Evolutionary conservation across 2,113 vertebrate genomes (phyloP), one percentile per base, ranked within the genome.

Genomic region (Myotis brandtii): DNA sequence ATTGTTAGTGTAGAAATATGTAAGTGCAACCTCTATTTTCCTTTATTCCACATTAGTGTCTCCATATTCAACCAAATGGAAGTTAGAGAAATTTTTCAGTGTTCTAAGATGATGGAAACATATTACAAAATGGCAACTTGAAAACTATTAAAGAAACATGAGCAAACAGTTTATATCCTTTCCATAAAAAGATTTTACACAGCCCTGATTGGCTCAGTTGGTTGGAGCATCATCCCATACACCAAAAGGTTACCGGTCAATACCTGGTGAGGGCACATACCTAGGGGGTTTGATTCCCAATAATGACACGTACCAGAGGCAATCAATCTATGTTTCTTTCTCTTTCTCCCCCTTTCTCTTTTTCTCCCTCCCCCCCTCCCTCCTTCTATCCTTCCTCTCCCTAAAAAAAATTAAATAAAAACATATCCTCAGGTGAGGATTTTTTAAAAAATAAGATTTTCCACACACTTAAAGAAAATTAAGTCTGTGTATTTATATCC

Each of bases 401-500:
- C 30, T n/a, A 32, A 66, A 66, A 66, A 30, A 64, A 25, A 27
- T 43, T 30, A 32, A 66, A 66, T 66, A 66, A n/a, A 66, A 66
- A 66, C 6, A n/a, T 66, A 32, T 16, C 30, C 14, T 66, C 30
- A n/a, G 64, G 13, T n/a, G 64, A 66, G 30, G 14, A 66, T 66
- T 66, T 66, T 14, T 66, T 14, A 14, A 64, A 32, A 66, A 64
- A 64, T 30, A 59, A 91, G 52, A 64, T 50, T 98, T 97, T 85
- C 1, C 34, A 89, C 56, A 97, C 16, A 67, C 32, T 69, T 98
- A 91, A 54, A 95, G 62, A 94, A 54, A 97, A 76, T 76, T 46
- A 40, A n/a, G 43, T 96, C 81, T 98, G 64, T 94, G 23, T 77
- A 87, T 88, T 98, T 97, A 91, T 96, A 94, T 94, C 50, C 30